Evolutionary conservation across 2,113 vertebrate species (phyloP).

Genomic region (Perca fluviatilis): DNA sequence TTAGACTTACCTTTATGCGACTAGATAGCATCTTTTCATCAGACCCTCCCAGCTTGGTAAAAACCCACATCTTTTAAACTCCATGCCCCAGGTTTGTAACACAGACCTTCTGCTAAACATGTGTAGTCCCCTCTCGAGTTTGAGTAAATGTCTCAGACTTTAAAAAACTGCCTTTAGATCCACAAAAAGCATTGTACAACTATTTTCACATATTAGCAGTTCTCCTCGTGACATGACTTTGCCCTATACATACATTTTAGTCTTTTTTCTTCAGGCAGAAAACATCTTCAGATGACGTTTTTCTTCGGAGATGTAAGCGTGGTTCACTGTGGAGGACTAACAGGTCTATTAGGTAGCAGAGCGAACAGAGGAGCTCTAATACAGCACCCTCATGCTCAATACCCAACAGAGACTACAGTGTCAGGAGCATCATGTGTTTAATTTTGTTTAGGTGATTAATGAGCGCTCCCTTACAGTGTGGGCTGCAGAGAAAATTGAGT

Average conservation of each 20-base stretch:
- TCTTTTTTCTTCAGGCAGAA: background rate
- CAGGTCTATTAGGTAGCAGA: conserved; percentile 33
- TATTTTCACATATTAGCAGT: background rate
- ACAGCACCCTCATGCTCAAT: conserved; percentile 24
- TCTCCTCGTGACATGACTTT: background rate
- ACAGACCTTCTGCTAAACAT: conserved; percentile 2
- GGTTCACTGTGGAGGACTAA: conserved; percentile 5
- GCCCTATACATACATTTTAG: no score
- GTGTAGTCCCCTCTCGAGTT: background rate
- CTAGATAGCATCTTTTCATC: background rate
- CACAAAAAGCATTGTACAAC: background rate
- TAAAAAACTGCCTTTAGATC: background rate
- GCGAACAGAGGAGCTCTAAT: conserved; percentile 33
- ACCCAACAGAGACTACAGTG: conserved; percentile 40
- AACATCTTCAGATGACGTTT: background rate
- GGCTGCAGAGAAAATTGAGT: conserved; percentile 65
- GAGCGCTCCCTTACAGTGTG: conserved; percentile 46
- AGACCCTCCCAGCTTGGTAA: background rate
- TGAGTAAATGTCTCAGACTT: background rate
- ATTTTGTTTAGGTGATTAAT: conserved; percentile 81
- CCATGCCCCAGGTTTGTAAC: background rate
- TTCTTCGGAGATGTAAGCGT: background rate
- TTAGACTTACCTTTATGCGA: background rate
- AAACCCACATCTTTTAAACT: background rate
- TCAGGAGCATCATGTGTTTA: conserved; percentile 59